A percentile compares a stretch with the other conserved stretches of the same genome.
These are phyloP conservation scores for Cnemophilus loriae DNA, from an alignment of 2,113 vertebrate species.

Conservation along the genomic window DNA sequence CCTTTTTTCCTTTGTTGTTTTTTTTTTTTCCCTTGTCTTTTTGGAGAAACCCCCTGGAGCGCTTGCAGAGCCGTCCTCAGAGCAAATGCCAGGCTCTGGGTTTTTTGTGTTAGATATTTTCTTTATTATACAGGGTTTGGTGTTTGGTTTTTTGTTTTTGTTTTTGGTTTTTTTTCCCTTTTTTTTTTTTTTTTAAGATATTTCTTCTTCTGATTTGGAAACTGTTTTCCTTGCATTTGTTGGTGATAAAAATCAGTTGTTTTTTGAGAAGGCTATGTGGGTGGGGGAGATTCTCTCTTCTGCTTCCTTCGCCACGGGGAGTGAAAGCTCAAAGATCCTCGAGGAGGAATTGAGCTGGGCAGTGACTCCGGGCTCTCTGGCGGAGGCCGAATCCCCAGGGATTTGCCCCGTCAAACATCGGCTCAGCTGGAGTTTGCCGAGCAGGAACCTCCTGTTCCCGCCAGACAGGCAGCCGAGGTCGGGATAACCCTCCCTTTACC, in stretches of 20 bases:
- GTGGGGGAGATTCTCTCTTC: background rate
- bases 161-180: background rate
- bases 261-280: background rate
- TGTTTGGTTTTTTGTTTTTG: background rate
- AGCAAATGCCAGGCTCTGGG: background rate
- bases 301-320: accelerated
- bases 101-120: background rate
- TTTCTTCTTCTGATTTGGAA: background rate
- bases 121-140: background rate
- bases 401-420: accelerated
- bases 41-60: background rate
- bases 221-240: background rate
- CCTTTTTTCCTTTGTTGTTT: accelerated
- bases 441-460: background rate
- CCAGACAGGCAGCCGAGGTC: background rate
- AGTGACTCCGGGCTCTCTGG: background rate
- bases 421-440: background rate
- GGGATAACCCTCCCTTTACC: background rate
- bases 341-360: background rate
- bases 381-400: background rate
- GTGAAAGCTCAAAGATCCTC: background rate
- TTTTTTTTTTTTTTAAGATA: background rate
- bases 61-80: background rate
- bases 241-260: background rate
- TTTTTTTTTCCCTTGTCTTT: background rate